A percentile compares a stretch with the other conserved stretches of the same genome.
Conservation (phyloP, 1,140 invertebrate genomes). For the silkworm (Bombyx mori) region DNA sequence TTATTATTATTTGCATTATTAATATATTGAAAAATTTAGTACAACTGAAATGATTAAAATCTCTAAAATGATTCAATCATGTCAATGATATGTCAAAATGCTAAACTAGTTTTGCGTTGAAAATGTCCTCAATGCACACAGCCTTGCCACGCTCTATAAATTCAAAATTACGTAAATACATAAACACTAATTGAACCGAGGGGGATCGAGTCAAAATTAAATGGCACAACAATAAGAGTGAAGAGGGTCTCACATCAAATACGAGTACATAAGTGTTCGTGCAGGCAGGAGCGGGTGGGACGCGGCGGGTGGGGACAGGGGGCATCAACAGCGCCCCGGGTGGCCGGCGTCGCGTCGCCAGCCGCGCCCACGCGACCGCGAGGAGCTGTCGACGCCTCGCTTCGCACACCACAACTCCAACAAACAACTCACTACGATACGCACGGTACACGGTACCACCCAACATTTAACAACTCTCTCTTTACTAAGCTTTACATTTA, state of each 20-base stretch:
- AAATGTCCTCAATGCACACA: slow-evolving; percentile 75
- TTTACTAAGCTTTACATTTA: slow-evolving; percentile 64
- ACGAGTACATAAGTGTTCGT: slow-evolving; percentile 58
- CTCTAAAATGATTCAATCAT: slow-evolving; percentile 28
- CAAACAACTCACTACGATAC: slow-evolving; percentile 65
- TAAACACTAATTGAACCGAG: slow-evolving; percentile 63
- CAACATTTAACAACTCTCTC: slow-evolving; percentile 57
- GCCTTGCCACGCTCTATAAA: slow-evolving; percentile 77
- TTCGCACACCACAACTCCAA: slow-evolving; percentile 53
- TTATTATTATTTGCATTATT: slow-evolving; percentile 39
- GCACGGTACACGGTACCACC: slow-evolving; percentile 57
- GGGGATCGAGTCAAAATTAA: slow-evolving; percentile 54
- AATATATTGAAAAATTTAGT: slow-evolving; percentile 53
- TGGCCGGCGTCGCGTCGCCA: slow-evolving; percentile 5
- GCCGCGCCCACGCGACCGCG: slow-evolving; percentile 16
- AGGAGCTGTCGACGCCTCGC: slow-evolving; percentile 45
- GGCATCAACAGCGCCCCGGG: slow-evolving; percentile 43
- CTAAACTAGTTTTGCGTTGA: slow-evolving; percentile 68
- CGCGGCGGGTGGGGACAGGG: slow-evolving; percentile 29
- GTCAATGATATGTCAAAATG: slow-evolving; percentile 54
- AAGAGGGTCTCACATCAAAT: slow-evolving; percentile 63
- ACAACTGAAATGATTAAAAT: slow-evolving; percentile 46
- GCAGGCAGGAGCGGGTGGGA: slow-evolving; percentile 46
- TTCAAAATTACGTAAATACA: slow-evolving; percentile 52
- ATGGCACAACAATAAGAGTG: slow-evolving; percentile 62